These are phyloP conservation scores for Stichopus chloronotus DNA, from an alignment of 35 echinoderm and acorn worm species.

Conservation along the genomic window DNA sequence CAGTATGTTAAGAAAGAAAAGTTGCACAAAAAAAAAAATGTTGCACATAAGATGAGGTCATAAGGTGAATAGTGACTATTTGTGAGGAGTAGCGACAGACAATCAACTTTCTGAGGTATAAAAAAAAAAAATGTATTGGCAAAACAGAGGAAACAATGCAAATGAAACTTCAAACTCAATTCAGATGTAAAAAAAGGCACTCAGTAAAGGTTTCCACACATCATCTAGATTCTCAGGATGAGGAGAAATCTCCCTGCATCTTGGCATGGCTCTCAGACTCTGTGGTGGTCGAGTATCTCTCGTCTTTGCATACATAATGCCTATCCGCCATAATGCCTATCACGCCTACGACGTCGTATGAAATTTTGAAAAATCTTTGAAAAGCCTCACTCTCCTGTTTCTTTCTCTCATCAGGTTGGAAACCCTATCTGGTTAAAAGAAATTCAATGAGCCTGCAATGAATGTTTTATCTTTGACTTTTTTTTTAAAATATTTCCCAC, in stretches of 20 bases:
- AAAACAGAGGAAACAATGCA: background rate
- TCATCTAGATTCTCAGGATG: background rate
- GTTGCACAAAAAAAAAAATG: background rate
- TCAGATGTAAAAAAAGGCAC: constrained; percentile 2
- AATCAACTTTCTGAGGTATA: background rate
- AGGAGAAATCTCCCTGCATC: too few relatives aligned
- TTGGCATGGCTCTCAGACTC: too few relatives aligned
- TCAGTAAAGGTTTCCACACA: constrained; percentile 2
- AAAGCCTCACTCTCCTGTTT: too few relatives aligned
- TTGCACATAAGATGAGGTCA: too few relatives aligned
- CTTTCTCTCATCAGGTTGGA: background rate
- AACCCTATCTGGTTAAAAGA: constrained; percentile 5
- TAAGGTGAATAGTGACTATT: background rate
- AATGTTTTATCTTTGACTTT: background rate
- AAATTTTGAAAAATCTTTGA: too few relatives aligned
- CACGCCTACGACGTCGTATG: too few relatives aligned
- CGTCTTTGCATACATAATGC: too few relatives aligned
- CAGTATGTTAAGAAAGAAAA: background rate
- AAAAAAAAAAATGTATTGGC: background rate
- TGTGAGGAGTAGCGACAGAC: background rate
- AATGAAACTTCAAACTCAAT: background rate
- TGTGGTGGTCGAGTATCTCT: too few relatives aligned
- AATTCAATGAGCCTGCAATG: constrained; percentile 24
- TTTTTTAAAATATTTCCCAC: too few relatives aligned
- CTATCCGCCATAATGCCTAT: too few relatives aligned